Evolutionary conservation across 2,797 vertebrate species (phyloP).

Genomic region (Alectoris magna): DNA sequence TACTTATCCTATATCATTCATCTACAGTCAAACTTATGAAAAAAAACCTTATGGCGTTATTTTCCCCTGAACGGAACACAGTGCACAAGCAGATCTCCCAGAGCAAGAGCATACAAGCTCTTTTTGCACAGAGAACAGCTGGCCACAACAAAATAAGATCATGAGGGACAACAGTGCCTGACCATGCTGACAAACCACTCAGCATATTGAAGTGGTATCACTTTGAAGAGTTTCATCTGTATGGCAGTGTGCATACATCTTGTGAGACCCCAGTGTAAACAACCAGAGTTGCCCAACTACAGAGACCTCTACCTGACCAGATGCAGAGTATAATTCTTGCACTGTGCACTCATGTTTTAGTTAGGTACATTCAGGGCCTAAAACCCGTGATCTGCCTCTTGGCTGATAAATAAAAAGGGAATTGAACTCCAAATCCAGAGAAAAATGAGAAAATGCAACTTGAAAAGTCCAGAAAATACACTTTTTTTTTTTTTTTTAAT

Average conservation of each 20-base stretch:
- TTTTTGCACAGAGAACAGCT: background rate
- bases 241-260: accelerated
- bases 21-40: background rate
- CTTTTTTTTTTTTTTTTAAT: background rate
- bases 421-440: background rate
- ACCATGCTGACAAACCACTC: background rate
- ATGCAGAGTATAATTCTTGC: background rate
- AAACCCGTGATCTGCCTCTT: background rate
- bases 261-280: background rate
- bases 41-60: background rate
- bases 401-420: background rate
- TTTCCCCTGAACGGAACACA: background rate
- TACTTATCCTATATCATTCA: background rate
- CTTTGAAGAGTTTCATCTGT: background rate
- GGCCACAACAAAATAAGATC: background rate
- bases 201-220: accelerated
- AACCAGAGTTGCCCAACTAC: background rate
- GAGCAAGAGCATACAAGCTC: background rate
- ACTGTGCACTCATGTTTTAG: background rate
- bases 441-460: background rate
- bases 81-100: background rate
- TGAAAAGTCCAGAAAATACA: background rate
- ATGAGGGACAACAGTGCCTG: background rate
- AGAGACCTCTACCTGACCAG: background rate
- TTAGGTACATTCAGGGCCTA: background rate